Conservation (phyloP, 2,888 invertebrate species). For the Tillus elongatus region DNA sequence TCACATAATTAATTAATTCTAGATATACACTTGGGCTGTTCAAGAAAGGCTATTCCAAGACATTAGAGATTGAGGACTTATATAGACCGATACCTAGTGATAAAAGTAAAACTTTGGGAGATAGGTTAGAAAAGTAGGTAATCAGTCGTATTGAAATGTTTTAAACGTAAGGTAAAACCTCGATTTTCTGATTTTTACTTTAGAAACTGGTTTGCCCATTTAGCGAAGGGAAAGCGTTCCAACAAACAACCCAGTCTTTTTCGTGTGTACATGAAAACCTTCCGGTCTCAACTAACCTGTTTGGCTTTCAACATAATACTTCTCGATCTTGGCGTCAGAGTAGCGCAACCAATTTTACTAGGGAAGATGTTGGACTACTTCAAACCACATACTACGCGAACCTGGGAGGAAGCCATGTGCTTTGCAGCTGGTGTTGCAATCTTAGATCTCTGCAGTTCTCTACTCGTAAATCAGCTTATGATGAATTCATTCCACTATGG, state of each 20-base stretch:
- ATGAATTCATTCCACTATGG: constrained; percentile 4
- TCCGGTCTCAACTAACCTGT: constrained; percentile 10
- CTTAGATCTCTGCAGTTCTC: not conserved
- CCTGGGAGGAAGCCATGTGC: constrained; percentile 17
- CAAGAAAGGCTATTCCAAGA: constrained; percentile 38
- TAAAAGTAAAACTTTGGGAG: constrained; percentile 54
- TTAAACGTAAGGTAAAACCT: too few species aligned
- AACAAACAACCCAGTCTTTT: constrained; percentile 8
- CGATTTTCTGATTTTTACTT: too few species aligned
- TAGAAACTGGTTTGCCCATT: too few species aligned
- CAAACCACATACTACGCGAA: constrained; percentile 44
- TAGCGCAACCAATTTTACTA: constrained; percentile 55
- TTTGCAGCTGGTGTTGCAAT: not conserved
- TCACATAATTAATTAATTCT: too few species aligned
- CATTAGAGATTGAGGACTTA: constrained; percentile 60
- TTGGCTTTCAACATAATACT: constrained; percentile 8
- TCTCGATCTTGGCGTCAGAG: constrained; percentile 39
- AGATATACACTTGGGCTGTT: not conserved
- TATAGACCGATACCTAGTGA: constrained; percentile 57
- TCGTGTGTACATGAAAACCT: constrained; percentile 8
- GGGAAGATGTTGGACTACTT: constrained; percentile 55
- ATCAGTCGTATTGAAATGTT: too few species aligned
- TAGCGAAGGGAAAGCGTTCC: too few species aligned
- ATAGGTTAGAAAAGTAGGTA: constrained; percentile 51
- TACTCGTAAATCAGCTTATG: not conserved